phyloP scores from a whole-genome alignment of 1,140 invertebrate species.

The Ditylenchus dipsaci region DNA sequence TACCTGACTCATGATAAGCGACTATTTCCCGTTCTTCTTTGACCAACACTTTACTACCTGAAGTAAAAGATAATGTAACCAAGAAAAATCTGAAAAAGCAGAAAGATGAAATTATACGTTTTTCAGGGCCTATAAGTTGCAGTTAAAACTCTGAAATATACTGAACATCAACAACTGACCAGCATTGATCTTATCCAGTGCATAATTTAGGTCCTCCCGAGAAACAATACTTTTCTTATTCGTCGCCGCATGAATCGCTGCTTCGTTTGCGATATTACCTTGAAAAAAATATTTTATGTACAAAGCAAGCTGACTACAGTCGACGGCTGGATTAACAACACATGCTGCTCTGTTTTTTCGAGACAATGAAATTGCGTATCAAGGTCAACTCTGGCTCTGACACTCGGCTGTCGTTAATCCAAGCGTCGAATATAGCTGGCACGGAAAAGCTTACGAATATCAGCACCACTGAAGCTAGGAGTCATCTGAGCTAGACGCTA shows the following conservation, averaged over 20 bases:
- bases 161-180: constrained; percentile 58
- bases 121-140: constrained; percentile 58
- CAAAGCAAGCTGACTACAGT: no score
- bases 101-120: constrained; percentile 34
- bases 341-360: no score
- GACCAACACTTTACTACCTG: constrained; percentile 39
- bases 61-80: no score
- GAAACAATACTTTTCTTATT: constrained; percentile 68
- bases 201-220: constrained; percentile 74
- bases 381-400: no score
- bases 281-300: constrained; percentile 75
- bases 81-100: no score
- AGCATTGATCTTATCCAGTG: constrained; percentile 79
- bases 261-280: constrained; percentile 88
- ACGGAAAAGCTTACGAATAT: not conserved
- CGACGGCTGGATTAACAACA: no score
- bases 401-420: no score
- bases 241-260: constrained; percentile 81
- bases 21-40: constrained; percentile 67
- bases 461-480: constrained; percentile 76
- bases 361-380: no score
- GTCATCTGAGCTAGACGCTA: constrained; percentile 74
- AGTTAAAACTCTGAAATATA: not conserved
- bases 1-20: constrained; percentile 81
- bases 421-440: no score